phyloP scores from a whole-genome alignment of 1,140 invertebrate species.

The Drosophila gunungcola region DNA sequence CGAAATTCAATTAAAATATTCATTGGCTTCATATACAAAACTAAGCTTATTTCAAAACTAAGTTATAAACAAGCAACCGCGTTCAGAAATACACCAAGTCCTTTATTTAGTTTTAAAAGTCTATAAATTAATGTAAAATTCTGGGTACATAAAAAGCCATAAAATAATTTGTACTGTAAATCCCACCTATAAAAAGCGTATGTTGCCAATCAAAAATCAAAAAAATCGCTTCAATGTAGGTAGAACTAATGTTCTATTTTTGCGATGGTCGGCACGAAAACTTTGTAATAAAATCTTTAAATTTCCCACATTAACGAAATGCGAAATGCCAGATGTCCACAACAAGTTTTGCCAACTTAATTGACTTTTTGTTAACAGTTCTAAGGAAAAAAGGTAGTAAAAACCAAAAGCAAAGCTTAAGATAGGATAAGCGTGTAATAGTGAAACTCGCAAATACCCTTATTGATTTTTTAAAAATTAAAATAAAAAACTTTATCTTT shows the following conservation, averaged over 20 bases:
- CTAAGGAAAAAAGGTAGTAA: constrained; percentile 8
- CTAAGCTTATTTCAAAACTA: no score
- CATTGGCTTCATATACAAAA: no score
- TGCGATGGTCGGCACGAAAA: neutral
- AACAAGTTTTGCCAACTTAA: constrained; percentile 56
- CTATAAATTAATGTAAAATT: no score
- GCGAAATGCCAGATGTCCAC: constrained; percentile 30
- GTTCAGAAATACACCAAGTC: no score
- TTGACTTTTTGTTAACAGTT: constrained; percentile 50
- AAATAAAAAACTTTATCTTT: no score
- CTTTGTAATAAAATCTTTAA: constrained; percentile 12
- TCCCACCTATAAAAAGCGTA: no score
- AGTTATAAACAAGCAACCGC: no score
- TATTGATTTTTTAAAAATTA: no score
- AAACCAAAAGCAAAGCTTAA: constrained; percentile 25
- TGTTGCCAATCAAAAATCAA: neutral
- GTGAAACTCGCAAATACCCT: constrained; percentile 1
- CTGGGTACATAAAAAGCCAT: no score
- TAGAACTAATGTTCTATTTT: neutral
- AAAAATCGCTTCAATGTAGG: neutral
- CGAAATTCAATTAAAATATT: neutral
- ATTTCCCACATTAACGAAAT: constrained; percentile 38
- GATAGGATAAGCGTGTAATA: neutral
- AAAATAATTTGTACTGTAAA: no score
- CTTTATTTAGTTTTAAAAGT: no score